phyloP scores from a whole-genome alignment of 2,113 vertebrate genomes.

The Campylorhamphus procurvoides region DNA sequence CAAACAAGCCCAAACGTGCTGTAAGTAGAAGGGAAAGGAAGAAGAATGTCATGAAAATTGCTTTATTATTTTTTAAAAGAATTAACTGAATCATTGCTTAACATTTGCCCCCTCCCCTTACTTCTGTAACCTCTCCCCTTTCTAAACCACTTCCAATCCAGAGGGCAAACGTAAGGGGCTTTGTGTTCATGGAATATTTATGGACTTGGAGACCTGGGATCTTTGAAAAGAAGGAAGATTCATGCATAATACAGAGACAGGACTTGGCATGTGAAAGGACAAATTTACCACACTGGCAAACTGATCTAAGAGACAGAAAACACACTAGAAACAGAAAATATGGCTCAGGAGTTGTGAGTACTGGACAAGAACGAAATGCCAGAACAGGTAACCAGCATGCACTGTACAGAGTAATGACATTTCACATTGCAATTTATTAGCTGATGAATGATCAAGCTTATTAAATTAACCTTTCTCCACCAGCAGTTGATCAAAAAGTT shows the following conservation, averaged over 20 bases:
- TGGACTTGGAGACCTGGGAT: constrained; percentile 19
- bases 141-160: neutral
- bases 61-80: neutral
- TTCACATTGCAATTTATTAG: neutral
- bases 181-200: constrained; percentile 60
- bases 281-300: neutral
- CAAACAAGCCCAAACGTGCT: neutral
- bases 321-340: neutral
- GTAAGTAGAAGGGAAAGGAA: neutral
- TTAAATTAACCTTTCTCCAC: neutral
- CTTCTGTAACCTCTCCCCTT: neutral
- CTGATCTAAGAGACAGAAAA: neutral
- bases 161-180: constrained; percentile 22
- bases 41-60: neutral
- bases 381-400: neutral
- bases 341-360: neutral
- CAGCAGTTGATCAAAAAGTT: neutral
- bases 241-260: constrained; percentile 50
- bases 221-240: constrained; percentile 23
- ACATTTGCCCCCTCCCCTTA: neutral
- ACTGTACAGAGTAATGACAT: neutral
- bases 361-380: neutral
- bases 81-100: neutral
- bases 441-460: neutral
- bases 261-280: neutral